Base-by-base conservation (phyloP, 2,888 invertebrate species). In the Thalpophila matura region DNA sequence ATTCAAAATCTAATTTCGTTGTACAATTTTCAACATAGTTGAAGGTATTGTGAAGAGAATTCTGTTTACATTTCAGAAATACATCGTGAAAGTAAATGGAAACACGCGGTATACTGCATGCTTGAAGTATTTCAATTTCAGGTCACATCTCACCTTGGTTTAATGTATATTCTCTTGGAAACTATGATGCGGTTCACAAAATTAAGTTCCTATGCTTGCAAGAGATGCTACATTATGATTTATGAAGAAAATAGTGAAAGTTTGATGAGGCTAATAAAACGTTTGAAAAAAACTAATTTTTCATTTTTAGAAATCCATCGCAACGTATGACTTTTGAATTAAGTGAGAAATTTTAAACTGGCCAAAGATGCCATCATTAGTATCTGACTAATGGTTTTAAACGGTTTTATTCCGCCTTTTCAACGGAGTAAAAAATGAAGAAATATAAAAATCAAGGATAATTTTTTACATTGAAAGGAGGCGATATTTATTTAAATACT, bases 371-470 rank as follows among this genome's bases (percentile, higher is more conserved):
- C n/a, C n/a, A n/a, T n/a, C n/a, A n/a, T 62, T 62, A 62, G 33
- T 55, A 49, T 47, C 42, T 51, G 40, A 57, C 47, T 61, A 72
- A 72, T 59, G 14, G 51, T 61, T 55, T 72, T 67, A n/a, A n/a
- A n/a, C n/a, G n/a, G n/a, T n/a, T n/a, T n/a, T n/a, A n/a, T n/a
- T n/a, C n/a, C n/a, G n/a, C n/a, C n/a, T n/a, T n/a, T n/a, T n/a
- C n/a, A n/a, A n/a, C n/a, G n/a, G n/a, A n/a, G n/a, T n/a, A n/a
- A n/a, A n/a, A n/a, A n/a, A n/a, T n/a, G n/a, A n/a, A n/a, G n/a
- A n/a, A n/a, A n/a, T n/a, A n/a, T n/a, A n/a, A n/a, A n/a, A n/a
- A n/a, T n/a, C n/a, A n/a, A n/a, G n/a, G n/a, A n/a, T n/a, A n/a
- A n/a, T n/a, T n/a, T n/a, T n/a, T n/a, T n/a, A n/a, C n/a, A n/a